phyloP scores from a whole-genome alignment of 2,888 invertebrate genomes.

The Lutraria lutraria region DNA sequence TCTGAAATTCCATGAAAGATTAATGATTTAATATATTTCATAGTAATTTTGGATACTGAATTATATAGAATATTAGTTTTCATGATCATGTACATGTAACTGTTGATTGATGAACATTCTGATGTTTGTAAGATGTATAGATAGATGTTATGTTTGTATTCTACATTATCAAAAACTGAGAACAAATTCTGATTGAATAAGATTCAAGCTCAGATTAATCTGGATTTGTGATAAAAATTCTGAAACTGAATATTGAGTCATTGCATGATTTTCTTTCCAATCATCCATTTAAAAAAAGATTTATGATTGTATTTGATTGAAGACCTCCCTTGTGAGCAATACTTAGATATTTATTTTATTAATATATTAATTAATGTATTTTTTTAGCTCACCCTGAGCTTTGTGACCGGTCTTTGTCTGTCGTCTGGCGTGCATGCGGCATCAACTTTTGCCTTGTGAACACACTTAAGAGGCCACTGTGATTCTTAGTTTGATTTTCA shows the following conservation, averaged over 20 bases:
- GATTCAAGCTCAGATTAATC: not conserved
- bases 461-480: no score
- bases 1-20: no score
- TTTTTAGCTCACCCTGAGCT: no score
- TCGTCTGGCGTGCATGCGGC: no score
- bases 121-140: not conserved
- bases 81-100: no score
- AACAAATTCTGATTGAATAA: not conserved
- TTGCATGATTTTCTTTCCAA: not conserved
- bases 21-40: no score
- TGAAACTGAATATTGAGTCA: conserved; percentile 8
- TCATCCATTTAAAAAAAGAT: not conserved
- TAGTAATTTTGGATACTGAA: no score
- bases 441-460: no score
- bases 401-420: not conserved
- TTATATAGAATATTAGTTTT: no score
- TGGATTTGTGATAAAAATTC: not conserved
- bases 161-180: not conserved
- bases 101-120: not conserved
- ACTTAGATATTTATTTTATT: not conserved
- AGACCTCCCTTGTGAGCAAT: not conserved
- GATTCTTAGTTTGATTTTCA: no score
- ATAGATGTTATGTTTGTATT: not conserved
- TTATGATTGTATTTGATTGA: conserved; percentile 3
- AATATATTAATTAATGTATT: not conserved